These are phyloP conservation scores for Colletes collaris DNA, from an alignment of 2,888 invertebrate genomes.

Conservation along the genomic window DNA sequence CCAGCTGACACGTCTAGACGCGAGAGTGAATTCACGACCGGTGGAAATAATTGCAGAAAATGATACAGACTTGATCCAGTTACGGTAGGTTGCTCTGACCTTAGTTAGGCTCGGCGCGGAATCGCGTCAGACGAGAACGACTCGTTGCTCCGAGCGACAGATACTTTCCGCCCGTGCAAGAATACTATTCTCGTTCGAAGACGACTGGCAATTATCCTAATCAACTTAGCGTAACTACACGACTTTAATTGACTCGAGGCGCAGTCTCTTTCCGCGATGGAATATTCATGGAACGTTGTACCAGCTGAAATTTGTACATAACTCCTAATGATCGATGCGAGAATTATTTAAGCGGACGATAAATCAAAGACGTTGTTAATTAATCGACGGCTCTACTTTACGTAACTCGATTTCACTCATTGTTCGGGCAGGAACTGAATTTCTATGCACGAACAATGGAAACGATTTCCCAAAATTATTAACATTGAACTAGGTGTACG, in stretches of 20 bases:
- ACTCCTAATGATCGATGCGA: no score
- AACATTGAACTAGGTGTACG: no score
- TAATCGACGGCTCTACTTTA: neutral
- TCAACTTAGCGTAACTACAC: neutral
- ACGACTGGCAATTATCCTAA: slow-evolving; percentile 1
- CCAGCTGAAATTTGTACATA: neutral
- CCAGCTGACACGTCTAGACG: neutral
- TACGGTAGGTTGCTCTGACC: slow-evolving; percentile 46
- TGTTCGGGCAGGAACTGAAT: no score
- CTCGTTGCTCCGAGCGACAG: slow-evolving; percentile 9
- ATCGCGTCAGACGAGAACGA: slow-evolving; percentile 16
- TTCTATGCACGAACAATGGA: no score
- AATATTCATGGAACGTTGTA: slow-evolving; percentile 3
- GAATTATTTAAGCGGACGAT: no score
- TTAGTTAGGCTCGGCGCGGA: slow-evolving; percentile 26
- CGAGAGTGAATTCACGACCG: slow-evolving; percentile 35
- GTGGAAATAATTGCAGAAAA: slow-evolving; percentile 49
- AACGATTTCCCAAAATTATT: no score
- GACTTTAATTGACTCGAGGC: neutral
- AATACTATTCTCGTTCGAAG: neutral
- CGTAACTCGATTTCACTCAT: no score
- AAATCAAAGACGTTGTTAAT: neutral
- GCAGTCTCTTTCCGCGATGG: neutral
- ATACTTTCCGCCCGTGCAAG: neutral
- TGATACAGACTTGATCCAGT: slow-evolving; percentile 35